phyloP scores from a whole-genome alignment of 2,113 vertebrate genomes.

The Labeo rohita region DNA sequence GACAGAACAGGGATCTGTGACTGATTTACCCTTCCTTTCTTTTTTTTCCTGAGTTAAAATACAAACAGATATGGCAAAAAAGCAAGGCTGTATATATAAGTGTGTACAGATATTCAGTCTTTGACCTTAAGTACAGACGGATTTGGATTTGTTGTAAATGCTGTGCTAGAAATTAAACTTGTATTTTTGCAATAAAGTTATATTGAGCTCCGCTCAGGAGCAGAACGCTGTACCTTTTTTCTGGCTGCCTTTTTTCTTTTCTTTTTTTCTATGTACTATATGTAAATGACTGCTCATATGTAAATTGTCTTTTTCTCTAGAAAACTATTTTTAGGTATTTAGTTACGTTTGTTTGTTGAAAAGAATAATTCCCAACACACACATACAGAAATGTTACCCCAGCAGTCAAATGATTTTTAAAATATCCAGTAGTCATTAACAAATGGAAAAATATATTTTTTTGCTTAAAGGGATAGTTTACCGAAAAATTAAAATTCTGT shows the following conservation, averaged over 20 bases:
- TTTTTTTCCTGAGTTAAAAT: slow-evolving; percentile 38
- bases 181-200: slow-evolving; percentile 75
- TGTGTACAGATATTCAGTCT: slow-evolving; percentile 60
- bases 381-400: not conserved
- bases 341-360: not conserved
- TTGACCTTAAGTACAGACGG: slow-evolving; percentile 45
- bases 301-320: not conserved
- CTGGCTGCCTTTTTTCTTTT: not conserved
- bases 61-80: slow-evolving; percentile 48
- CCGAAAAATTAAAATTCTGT: no score
- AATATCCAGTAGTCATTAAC: not conserved
- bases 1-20: slow-evolving; percentile 36
- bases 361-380: not conserved
- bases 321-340: not conserved
- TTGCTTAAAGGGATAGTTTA: no score
- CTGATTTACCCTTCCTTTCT: slow-evolving; percentile 19
- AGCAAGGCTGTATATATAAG: slow-evolving; percentile 49
- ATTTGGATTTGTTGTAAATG: slow-evolving; percentile 63
- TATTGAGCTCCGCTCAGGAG: slow-evolving; percentile 58
- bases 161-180: slow-evolving; percentile 64
- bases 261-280: not conserved
- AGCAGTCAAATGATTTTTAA: not conserved
- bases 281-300: no score
- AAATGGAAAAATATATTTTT: no score
- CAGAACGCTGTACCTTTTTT: slow-evolving; percentile 31